Evolutionary conservation across 2,888 invertebrate genomes (phyloP), one percentile per base, ranked within the genome.

Genomic region (Galeruca laticollis): DNA sequence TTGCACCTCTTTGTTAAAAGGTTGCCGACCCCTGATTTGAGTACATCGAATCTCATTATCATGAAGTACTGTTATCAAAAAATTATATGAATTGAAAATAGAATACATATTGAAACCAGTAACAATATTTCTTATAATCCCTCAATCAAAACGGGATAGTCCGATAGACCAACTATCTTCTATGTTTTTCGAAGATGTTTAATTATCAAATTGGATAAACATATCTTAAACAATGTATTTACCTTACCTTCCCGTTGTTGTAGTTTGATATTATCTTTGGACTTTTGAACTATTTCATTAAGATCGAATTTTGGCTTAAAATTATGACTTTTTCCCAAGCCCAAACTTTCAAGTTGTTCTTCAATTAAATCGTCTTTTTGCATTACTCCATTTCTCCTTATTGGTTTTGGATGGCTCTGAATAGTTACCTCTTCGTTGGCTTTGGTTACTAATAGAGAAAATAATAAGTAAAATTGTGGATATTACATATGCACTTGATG

Each of bases 281-380:
- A 18, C 18, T 64, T 47, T 33, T 64, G 74, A 21, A 79, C 68
- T 9, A 79, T 60, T 10, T 76, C 68, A 47, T 79, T 75, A 35
- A 80, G 60, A 56, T 78, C 76, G 56, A 81, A 78, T 10, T 79
- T 77, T 8, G 79, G 80, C 31, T 77, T 72, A 35, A 79, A 79
- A 8, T 70, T 71, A 51, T 75, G 73, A 13, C 72, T 67, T 33
- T 75, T 78, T 3, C 79, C 80, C 40, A 82, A 70, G 47, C 81
- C 82, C 15, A 82, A 68, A 68, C 77, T 78, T 47, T 80, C 76
- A 11, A 83, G 70, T 59, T 82, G 78, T 61, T 78, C 73, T 20
- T 80, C 77, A 33, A 81, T 73, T 15, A 77, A 60, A 47, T 75
- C 74, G 52, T 71, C 61, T 10, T 67, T 64, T 11, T 20, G 18